Evolutionary conservation across 1,140 invertebrate species (phyloP), one percentile per base, ranked within the genome.

Genomic region (Coelopa frigida): DNA sequence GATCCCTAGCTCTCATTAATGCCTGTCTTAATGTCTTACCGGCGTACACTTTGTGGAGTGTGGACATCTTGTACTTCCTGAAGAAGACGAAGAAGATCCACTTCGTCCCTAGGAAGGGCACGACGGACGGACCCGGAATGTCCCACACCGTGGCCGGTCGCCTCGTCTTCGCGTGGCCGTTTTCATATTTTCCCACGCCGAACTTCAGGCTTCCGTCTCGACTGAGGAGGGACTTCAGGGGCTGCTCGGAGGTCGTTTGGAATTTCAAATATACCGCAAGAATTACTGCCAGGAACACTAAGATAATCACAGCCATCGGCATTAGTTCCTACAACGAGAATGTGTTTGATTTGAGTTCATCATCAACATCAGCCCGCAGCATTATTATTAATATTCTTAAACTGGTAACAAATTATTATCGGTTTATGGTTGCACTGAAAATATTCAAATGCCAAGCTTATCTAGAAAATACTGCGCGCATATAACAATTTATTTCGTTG

Each of bases 21-120:
- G 18, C 14, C 5, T 36, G 24, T 14, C 10, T 22, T 15, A 24
- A 36, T 6, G 14, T 35, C 48, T 76, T 78, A 83, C 84, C 84
- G 77, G 78, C 75, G 65, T 90, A 87, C 44, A 83, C 84, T 52
- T 87, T 81, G 63, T 90, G 88, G 21, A 90, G 71, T 58, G 85
- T 83, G 42, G 78, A 78, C 66, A 87, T 73, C 51, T 75, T 77
- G 57, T 88, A 90, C 31, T 74, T 69, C 8, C 82, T 80, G 59
- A 84, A 75, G 61, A 85, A 66, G 0, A 66, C 32, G 1, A 90
- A 14, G 84, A 67, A 67, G 48, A 68, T 78, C 88, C 87, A 92
- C 36, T 78, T 76, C 5, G 87, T 89, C 3, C 88, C 88, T n/a
- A 91, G 54, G 17, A 88, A 66, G 0, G 87, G 87, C 15, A 90